Evolutionary conservation across 2,888 invertebrate species (phyloP), one percentile per base, ranked within the genome.

Genomic region (Torymus texanus): DNA sequence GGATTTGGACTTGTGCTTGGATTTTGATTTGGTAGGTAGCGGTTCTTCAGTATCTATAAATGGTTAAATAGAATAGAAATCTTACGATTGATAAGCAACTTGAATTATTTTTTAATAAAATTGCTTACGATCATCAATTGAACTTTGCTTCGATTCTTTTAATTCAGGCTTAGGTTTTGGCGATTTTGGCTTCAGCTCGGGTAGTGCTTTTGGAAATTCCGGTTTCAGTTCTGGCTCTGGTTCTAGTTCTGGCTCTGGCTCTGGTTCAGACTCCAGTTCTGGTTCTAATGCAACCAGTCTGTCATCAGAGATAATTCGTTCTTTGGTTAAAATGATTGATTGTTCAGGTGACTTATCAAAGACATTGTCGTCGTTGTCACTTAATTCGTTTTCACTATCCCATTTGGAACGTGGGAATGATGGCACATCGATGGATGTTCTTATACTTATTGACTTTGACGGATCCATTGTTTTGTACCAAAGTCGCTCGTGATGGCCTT

Each of bases 321-420:
- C 76, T 51, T 73, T 79, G 2, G 61, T 62, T 51, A 79, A 62
- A 70, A 75, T 21, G 51, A 65, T 41, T 4, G 77, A 56, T 63
- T 71, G 58, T 13, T 70, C 59, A n/a, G 68, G 56, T 2, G 66
- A 59, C 55, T 61, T 75, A 56, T 75, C 72, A 50, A 79, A 81
- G 8, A 81, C 67, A 50, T 81, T 79, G 16, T 81, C 79, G 16
- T 81, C 79, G 56, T 78, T 59, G n/a, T 82, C 83, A 50, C 75
- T 79, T 18, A 83, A 84, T 24, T 88, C 88, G 8, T 88, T 87
- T 65, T 88, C 90, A 53, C 88, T 88, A 29, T 90, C 90, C 90
- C 90, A 90, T 62, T 87, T 89, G 4, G 90, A 89, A 71, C 86
- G 88, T 0, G 88, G 87, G 29, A 87, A 83, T 59, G 87, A 83